Conservation (phyloP, 2,113 vertebrate species). For the Rutilus rutilus region DNA sequence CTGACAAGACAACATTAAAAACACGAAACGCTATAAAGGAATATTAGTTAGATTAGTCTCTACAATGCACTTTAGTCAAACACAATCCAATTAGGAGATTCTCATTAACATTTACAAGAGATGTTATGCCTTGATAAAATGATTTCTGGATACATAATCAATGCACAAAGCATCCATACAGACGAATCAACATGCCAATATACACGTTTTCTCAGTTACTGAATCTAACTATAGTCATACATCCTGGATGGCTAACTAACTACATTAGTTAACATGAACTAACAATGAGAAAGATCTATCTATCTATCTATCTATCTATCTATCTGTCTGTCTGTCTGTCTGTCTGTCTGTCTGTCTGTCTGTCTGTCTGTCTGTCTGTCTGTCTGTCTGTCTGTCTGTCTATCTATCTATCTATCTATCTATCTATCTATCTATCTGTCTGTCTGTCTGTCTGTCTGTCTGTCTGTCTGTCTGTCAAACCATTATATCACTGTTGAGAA, state of each 20-base stretch:
- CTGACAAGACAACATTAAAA: background rate
- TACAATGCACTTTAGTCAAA: background rate
- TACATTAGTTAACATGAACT: no score
- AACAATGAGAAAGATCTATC: no score
- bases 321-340: no score
- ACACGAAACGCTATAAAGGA: background rate
- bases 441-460: no score
- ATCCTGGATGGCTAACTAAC: no score
- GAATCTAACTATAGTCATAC: no score
- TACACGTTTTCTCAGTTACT: background rate
- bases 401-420: no score
- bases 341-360: no score
- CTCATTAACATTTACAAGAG: constrained; percentile 2
- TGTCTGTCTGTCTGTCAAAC: background rate
- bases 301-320: no score
- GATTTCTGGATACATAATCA: background rate
- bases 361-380: no score
- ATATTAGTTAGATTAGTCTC: background rate
- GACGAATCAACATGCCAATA: background rate
- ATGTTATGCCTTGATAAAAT: background rate
- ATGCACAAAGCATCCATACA: background rate
- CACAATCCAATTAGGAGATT: background rate
- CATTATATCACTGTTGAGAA: background rate
- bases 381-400: no score
- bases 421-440: no score